Conservation (phyloP, 2,797 vertebrate species). For the Poeciliopsis infans region DNA sequence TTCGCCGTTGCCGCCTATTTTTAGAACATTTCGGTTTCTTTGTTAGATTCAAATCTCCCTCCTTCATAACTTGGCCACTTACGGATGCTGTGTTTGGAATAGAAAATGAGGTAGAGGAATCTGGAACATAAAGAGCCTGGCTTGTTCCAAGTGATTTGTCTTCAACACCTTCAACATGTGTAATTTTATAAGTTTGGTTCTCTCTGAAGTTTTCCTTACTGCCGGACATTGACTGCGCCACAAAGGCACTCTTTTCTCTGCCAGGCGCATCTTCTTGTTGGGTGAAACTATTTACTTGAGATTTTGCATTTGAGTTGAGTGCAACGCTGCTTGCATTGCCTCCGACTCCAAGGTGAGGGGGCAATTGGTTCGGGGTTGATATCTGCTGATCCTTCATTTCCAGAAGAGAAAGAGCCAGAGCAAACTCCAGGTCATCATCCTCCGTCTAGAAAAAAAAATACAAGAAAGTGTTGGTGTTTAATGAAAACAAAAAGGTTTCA, state of each 20-base stretch:
- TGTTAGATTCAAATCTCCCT: slow-evolving; percentile 22
- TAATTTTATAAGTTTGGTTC: slow-evolving; percentile 15
- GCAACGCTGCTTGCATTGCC: slow-evolving; percentile 11
- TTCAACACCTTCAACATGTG: background rate
- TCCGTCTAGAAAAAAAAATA: slow-evolving; percentile 54
- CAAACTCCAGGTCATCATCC: slow-evolving; percentile 71
- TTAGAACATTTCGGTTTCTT: slow-evolving; percentile 59
- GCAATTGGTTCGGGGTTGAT: slow-evolving; percentile 7
- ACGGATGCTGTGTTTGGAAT: slow-evolving; percentile 6
- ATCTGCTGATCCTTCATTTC: slow-evolving; percentile 47
- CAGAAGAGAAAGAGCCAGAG: slow-evolving; percentile 65
- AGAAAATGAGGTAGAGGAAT: background rate
- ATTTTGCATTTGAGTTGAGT: background rate
- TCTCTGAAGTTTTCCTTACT: background rate
- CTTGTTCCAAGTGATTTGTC: slow-evolving; percentile 5
- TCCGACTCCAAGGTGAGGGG: background rate
- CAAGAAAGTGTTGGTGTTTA: background rate
- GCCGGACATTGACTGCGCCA: slow-evolving; percentile 11
- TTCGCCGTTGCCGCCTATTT: slow-evolving; percentile 63
- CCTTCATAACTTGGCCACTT: slow-evolving; percentile 6
- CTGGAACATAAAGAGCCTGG: slow-evolving; percentile 10
- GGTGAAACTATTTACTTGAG: slow-evolving; percentile 20
- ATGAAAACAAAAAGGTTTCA: background rate
- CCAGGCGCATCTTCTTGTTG: slow-evolving; percentile 8
- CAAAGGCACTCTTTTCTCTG: background rate